Evolutionary conservation across 2,888 invertebrate genomes (phyloP), one percentile per base, ranked within the genome.

Genomic region (Lamellibrachia columna): DNA sequence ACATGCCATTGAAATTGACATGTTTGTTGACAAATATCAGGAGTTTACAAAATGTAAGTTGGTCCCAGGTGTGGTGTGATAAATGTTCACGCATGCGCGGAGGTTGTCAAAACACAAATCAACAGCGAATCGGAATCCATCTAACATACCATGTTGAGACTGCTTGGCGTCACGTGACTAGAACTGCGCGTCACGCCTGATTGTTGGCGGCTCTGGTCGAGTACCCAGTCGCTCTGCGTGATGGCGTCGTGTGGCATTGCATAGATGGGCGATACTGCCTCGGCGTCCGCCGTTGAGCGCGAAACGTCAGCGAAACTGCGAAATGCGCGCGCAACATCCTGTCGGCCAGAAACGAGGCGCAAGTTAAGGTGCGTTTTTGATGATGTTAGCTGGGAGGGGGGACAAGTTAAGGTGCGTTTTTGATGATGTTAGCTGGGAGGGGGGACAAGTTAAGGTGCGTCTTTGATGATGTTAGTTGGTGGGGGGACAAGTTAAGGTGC

Each of bases 141-240:
- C n/a, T 75, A 75, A 75, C 75, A 22, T 75, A 75, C 75, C 75
- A 75, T n/a, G 75, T 60, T 60, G 22, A 60, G 60, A 9, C 60
- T 60, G 60, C 60, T 60, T 15, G 60, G 60, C 9, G 60, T 9
- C 60, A 60, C 15, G 3, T 75, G 75, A 75, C 75, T 75, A 75
- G 6, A 22, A 22, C 75, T 75, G 4, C 75, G 15, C 6, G 15
- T 11, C 75, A 75, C 75, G 75, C 75, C 75, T 22, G 75, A 75
- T 75, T 22, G 15, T 1, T 75, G n/a, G 75, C 75, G 22, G 4
- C 40, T 40, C 40, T 75, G 75, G 6, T 75, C 75, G 75, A 75
- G 75, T 75, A 75, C 75, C 75, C 75, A 75, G 75, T 75, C 75
- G 75, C 75, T 75, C 75, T 75, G 75, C 75, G 75, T 75, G 22